These are phyloP conservation scores for Electrophaes corylata DNA, from an alignment of 2,888 invertebrate genomes.

Conservation along the genomic window DNA sequence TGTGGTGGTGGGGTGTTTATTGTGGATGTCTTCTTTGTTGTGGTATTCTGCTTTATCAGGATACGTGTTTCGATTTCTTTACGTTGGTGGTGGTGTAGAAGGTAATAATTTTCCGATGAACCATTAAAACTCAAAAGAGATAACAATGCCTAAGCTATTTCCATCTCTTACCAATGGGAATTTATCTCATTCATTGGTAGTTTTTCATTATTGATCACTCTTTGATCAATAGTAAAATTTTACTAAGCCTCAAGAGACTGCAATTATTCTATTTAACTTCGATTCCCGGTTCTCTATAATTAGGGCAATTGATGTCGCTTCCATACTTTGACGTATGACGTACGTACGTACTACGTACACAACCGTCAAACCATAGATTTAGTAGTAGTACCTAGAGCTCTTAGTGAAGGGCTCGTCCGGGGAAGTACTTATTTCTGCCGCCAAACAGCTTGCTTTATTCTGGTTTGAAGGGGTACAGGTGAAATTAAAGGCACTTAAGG, in stretches of 20 bases:
- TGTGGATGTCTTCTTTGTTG: slow-evolving; percentile 15
- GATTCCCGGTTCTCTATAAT: slow-evolving; percentile 49
- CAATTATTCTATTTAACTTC: slow-evolving; percentile 42
- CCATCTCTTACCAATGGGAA: too few species aligned
- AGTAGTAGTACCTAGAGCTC: too few species aligned
- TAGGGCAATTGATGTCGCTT: slow-evolving; percentile 60
- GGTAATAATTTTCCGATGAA: too few species aligned
- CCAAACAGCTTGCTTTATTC: too few species aligned
- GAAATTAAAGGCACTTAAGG: too few species aligned
- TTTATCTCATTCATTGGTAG: background rate
- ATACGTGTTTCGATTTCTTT: background rate
- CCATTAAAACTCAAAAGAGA: too few species aligned
- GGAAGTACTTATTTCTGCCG: too few species aligned
- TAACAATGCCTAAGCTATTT: too few species aligned
- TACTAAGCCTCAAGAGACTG: slow-evolving; percentile 15
- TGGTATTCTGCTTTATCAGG: background rate
- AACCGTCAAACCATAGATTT: background rate
- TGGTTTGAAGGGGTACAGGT: too few species aligned
- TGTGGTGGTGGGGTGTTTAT: slow-evolving; percentile 8
- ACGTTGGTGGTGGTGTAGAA: background rate
- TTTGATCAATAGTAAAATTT: slow-evolving; percentile 8
- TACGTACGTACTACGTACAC: too few species aligned
- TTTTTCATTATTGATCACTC: background rate
- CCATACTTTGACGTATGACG: slow-evolving; percentile 42
- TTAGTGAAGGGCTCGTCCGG: too few species aligned